Percentiles rank a stretch among this genome's conserved stretches.
These are phyloP conservation scores for Ophioninae sp. DNA, from an alignment of 2,888 invertebrate species.

Conservation along the genomic window DNA sequence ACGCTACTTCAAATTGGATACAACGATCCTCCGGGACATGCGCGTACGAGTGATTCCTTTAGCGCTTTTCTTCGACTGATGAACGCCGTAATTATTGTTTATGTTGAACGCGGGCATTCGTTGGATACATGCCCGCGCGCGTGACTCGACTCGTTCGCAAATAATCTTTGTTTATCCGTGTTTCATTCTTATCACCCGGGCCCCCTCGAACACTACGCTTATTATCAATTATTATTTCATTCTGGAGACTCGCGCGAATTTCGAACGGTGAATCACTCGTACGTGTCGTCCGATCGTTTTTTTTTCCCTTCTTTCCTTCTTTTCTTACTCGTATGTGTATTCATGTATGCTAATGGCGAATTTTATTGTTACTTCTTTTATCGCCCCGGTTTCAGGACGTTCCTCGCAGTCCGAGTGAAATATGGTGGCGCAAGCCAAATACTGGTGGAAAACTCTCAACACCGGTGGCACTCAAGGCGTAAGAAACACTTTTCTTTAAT, in stretches of 20 bases:
- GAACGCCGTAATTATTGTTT: conserved; percentile 49
- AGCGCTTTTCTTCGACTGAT: conserved; percentile 22
- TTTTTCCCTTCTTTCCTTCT: background rate
- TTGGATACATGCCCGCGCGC: conserved; percentile 4
- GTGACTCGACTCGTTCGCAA: conserved; percentile 34
- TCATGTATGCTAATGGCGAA: background rate
- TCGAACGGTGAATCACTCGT: background rate
- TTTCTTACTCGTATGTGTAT: background rate
- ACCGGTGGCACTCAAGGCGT: conserved; percentile 74
- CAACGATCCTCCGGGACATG: conserved; percentile 33
- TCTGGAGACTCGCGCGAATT: background rate
- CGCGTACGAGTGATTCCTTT: background rate
- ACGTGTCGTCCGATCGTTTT: background rate
- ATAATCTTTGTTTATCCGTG: background rate
- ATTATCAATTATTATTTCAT: conserved; percentile 8
- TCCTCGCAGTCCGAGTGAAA: background rate
- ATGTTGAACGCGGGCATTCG: conserved; percentile 1
- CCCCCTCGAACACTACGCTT: background rate
- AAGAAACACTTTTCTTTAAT: conserved; percentile 63
- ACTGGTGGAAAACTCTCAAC: conserved; percentile 76
- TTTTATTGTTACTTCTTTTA: background rate
- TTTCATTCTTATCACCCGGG: background rate
- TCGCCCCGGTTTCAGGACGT: conserved; percentile 27
- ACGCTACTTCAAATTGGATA: conserved; percentile 23
- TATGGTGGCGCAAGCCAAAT: conserved; percentile 73